Percentiles rank a stretch among this genome's conserved stretches.
Evolutionary conservation across 2,113 vertebrate species (phyloP).

Genomic region (Falco punctatus): DNA sequence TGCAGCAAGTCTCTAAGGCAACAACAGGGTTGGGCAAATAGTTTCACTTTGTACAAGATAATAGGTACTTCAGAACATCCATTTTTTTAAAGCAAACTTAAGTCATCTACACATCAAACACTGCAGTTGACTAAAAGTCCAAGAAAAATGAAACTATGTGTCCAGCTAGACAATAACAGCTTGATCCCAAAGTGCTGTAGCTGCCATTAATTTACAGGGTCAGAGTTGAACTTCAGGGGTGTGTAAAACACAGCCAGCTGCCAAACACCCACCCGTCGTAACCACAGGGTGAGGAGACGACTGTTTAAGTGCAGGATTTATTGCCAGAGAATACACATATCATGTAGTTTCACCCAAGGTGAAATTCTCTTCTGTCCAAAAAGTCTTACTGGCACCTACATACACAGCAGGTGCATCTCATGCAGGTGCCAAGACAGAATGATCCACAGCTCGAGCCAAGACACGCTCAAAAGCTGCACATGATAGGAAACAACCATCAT

Average conservation of each 20-base stretch:
- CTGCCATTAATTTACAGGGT: neutral
- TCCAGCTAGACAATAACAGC: neutral
- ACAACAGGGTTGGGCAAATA: neutral
- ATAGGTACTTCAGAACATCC: slow-evolving; percentile 44
- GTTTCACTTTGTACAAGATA: slow-evolving; percentile 30
- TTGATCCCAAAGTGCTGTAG: neutral
- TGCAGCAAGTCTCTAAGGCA: slow-evolving; percentile 23
- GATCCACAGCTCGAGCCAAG: neutral
- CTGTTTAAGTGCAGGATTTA: neutral
- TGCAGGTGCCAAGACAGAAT: neutral
- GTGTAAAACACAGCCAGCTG: neutral
- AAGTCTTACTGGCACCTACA: neutral
- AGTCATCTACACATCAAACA: slow-evolving; percentile 1
- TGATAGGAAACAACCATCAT: rapidly evolving
- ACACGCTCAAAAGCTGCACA: neutral
- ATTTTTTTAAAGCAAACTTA: slow-evolving; percentile 6
- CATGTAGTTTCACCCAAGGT: neutral
- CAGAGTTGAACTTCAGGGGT: neutral
- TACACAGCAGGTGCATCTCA: neutral
- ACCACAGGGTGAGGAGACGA: neutral
- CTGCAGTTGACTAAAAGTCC: neutral
- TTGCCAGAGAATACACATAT: neutral
- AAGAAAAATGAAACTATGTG: neutral
- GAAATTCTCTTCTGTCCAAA: neutral
- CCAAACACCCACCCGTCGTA: neutral